Evolutionary conservation across 2,113 vertebrate species (phyloP).

Genomic region (Syrmaticus mikado): DNA sequence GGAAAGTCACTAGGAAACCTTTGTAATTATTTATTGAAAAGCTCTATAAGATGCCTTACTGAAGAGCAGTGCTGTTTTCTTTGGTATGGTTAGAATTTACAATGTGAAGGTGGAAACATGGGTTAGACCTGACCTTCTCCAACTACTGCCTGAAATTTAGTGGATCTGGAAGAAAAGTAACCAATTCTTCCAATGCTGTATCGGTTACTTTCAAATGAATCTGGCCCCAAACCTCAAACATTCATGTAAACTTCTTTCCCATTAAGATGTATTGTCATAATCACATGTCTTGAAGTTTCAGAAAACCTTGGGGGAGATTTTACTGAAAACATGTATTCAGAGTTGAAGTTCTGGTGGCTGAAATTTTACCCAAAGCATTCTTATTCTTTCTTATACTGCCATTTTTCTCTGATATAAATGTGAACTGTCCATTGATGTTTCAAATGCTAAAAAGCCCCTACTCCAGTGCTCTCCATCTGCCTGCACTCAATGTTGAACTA

Average conservation of each 20-base stretch:
- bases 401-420: neutral
- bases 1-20: conserved; percentile 15
- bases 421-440: neutral
- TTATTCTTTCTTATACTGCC: neutral
- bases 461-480: neutral
- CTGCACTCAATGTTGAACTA: neutral
- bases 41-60: neutral
- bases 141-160: conserved; percentile 18
- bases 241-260: conserved; percentile 13
- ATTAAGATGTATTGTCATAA: conserved; percentile 10
- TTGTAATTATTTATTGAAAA: conserved; percentile 10
- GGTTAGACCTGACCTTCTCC: neutral
- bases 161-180: neutral
- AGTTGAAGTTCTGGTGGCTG: neutral
- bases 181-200: conserved; percentile 23
- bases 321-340: neutral
- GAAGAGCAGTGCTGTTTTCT: conserved; percentile 12
- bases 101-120: neutral
- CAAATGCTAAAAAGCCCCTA: neutral
- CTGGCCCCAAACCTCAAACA: conserved; percentile 15
- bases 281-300: neutral
- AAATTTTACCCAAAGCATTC: neutral
- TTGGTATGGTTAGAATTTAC: conserved; percentile 11
- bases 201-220: conserved; percentile 36
- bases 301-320: neutral